Conservation (phyloP, 2,797 vertebrate genomes). For the Mormyrus hasselquistii region DNA sequence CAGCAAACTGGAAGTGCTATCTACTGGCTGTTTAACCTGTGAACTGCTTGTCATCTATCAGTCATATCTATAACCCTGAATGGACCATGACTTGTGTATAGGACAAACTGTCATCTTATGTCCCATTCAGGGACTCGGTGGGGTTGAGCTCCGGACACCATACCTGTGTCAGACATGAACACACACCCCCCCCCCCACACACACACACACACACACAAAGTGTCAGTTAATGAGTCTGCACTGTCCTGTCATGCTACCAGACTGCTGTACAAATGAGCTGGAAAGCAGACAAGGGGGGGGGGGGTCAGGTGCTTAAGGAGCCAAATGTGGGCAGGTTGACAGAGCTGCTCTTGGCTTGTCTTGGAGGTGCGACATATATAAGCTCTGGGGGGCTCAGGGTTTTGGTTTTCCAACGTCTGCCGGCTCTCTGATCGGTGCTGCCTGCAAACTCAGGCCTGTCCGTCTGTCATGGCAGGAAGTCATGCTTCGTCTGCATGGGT, state of each 20-base stretch:
- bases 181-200: neutral
- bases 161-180: neutral
- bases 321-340: neutral
- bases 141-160: neutral
- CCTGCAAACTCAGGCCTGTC: neutral
- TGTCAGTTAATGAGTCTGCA: neutral
- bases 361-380: neutral
- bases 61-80: neutral
- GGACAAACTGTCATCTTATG: neutral
- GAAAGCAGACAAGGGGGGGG: neutral
- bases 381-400: neutral
- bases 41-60: neutral
- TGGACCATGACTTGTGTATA: neutral
- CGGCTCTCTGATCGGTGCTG: neutral
- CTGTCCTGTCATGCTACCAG: neutral
- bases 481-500: neutral
- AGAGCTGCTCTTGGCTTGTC: neutral
- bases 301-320: neutral
- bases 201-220: neutral
- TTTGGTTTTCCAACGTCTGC: neutral
- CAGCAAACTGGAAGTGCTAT: neutral
- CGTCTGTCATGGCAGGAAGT: neutral
- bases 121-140: neutral
- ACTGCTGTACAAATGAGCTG: neutral
- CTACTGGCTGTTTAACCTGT: neutral